phyloP scores from a whole-genome alignment of 1,140 invertebrate species.

The Heliconius melpomene region DNA sequence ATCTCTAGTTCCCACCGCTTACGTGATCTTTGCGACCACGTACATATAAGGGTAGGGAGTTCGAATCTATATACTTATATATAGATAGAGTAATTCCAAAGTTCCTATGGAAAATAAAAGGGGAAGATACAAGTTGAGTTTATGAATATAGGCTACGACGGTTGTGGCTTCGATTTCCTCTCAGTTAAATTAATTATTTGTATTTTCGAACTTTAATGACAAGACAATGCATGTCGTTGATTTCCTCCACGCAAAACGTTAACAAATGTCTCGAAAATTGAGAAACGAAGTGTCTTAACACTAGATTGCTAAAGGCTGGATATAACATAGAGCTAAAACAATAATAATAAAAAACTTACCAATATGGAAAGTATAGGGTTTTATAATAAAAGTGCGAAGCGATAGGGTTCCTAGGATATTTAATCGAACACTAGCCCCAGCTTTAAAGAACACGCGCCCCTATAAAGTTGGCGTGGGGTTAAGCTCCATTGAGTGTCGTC shows the following conservation, averaged over 20 bases:
- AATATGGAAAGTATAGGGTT: neutral
- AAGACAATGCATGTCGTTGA: too few species aligned
- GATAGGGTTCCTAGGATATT: constrained; percentile 15
- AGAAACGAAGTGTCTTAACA: too few species aligned
- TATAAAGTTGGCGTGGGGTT: neutral
- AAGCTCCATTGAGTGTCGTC: too few species aligned
- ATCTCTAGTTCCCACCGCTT: constrained; percentile 29
- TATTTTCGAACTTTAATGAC: too few species aligned
- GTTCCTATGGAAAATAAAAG: constrained; percentile 12
- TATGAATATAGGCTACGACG: too few species aligned
- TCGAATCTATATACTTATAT: neutral
- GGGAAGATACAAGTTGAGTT: neutral
- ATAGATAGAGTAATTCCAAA: neutral
- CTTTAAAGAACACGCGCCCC: neutral
- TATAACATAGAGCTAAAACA: too few species aligned
- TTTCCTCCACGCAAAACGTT: too few species aligned
- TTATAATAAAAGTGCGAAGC: neutral
- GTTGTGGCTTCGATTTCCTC: too few species aligned
- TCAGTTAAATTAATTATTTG: too few species aligned
- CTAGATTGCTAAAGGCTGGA: too few species aligned
- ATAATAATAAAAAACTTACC: neutral
- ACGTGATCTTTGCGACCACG: constrained; percentile 33
- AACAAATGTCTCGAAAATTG: too few species aligned
- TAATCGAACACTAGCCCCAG: neutral
- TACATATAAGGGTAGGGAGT: neutral